A percentile compares a stretch with the other conserved stretches of the same genome.
These are phyloP conservation scores for Pocota personata DNA, from an alignment of 2,888 invertebrate species.

Conservation along the genomic window DNA sequence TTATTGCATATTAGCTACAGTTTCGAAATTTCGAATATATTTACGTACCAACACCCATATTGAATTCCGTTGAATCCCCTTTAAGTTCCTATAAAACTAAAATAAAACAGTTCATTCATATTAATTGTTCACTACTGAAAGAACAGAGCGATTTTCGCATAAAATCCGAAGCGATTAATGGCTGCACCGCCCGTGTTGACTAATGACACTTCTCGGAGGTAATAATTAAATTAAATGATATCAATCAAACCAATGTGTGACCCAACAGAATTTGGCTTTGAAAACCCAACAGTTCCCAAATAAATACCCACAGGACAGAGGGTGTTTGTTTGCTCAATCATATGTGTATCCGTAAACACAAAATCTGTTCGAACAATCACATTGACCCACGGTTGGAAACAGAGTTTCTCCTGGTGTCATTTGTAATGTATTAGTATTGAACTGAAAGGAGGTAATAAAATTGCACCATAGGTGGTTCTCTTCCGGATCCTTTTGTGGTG, in stretches of 20 bases:
- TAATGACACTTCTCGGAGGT: slow-evolving; percentile 18
- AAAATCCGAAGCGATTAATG: slow-evolving; percentile 25
- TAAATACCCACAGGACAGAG: slow-evolving; percentile 69
- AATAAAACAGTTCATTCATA: too few relatives aligned
- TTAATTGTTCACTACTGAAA: neutral
- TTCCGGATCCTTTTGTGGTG: slow-evolving; percentile 74
- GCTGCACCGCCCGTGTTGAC: neutral
- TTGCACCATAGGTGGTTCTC: slow-evolving; percentile 74
- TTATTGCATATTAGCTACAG: too few relatives aligned
- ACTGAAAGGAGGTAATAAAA: slow-evolving; percentile 72
- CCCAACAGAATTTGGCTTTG: slow-evolving; percentile 22
- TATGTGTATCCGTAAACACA: slow-evolving; percentile 32
- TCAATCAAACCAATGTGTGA: slow-evolving; percentile 41
- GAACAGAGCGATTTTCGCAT: neutral
- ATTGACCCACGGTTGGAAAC: slow-evolving; percentile 32
- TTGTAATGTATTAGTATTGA: slow-evolving; percentile 68
- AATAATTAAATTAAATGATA: slow-evolving; percentile 55
- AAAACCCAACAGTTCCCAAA: slow-evolving; percentile 29
- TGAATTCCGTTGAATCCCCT: too few relatives aligned
- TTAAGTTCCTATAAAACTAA: too few relatives aligned
- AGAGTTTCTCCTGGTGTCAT: slow-evolving; percentile 56
- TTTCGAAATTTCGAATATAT: too few relatives aligned
- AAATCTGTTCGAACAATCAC: slow-evolving; percentile 37
- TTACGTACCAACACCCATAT: too few relatives aligned
- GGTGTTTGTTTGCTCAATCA: slow-evolving; percentile 68